These are phyloP conservation scores for Dinoponera quadriceps DNA, from an alignment of 1,140 invertebrate genomes.

Conservation along the genomic window DNA sequence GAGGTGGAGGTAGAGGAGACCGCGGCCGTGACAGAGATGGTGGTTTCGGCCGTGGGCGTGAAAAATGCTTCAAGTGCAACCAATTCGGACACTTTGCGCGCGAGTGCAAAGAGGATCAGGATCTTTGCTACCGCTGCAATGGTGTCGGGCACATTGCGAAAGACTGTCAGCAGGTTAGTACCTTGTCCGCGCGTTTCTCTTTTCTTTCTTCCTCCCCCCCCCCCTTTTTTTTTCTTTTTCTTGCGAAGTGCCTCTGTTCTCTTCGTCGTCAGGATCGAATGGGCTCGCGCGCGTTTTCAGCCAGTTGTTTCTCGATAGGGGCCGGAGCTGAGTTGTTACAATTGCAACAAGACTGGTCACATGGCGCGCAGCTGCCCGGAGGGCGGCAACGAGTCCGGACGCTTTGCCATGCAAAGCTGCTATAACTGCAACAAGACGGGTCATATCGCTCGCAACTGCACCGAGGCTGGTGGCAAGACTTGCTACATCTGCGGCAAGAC, in stretches of 20 bases:
- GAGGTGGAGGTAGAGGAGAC: constrained; percentile 85
- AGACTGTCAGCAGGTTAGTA: constrained; percentile 91
- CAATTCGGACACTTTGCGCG: constrained; percentile 96
- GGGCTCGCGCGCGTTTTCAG: background rate
- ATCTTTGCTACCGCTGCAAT: constrained; percentile 94
- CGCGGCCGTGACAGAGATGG: constrained; percentile 85
- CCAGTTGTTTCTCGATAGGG: constrained; percentile 79
- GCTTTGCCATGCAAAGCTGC: constrained; percentile 88
- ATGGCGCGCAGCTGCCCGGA: constrained; percentile 94
- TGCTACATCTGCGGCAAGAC: constrained; percentile 96
- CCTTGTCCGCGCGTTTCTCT: too few relatives aligned
- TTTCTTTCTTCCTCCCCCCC: too few relatives aligned
- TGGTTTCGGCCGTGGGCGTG: constrained; percentile 88
- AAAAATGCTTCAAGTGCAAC: constrained; percentile 98
- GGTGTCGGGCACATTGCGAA: constrained; percentile 95
- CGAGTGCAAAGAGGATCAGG: constrained; percentile 94
- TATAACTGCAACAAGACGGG: constrained; percentile 96
- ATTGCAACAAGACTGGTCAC: constrained; percentile 95
- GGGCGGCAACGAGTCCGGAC: constrained; percentile 83
- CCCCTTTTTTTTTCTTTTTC: background rate
- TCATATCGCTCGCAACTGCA: constrained; percentile 95
- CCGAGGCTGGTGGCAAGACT: constrained; percentile 91
- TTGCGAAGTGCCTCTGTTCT: too few relatives aligned
- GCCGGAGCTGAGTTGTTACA: constrained; percentile 93
- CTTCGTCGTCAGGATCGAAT: too few relatives aligned